Evolutionary conservation across 2,888 invertebrate species (phyloP).

Genomic region (Cosmorhoe ocellata): DNA sequence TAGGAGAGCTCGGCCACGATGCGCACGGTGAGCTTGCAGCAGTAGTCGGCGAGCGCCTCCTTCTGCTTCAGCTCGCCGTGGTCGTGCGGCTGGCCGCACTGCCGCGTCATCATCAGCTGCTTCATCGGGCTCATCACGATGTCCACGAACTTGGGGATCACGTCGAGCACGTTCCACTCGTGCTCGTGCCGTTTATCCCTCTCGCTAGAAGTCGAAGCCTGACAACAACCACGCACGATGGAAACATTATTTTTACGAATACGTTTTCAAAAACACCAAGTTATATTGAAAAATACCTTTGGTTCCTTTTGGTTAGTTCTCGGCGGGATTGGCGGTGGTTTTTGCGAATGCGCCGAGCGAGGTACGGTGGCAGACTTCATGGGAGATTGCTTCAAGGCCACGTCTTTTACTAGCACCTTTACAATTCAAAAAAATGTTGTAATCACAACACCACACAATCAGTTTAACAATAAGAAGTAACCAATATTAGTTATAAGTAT

Average conservation of each 20-base stretch:
- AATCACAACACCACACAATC: constrained; percentile 4
- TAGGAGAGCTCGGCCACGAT: constrained; percentile 92
- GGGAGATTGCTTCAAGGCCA: constrained; percentile 20
- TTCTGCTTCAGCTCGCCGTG: constrained; percentile 78
- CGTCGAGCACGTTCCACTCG: constrained; percentile 88
- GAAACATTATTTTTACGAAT: neutral
- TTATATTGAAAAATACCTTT: too few species aligned
- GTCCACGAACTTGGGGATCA: constrained; percentile 90
- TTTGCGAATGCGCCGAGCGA: constrained; percentile 59
- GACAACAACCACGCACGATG: neutral
- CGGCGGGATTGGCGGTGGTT: constrained; percentile 72
- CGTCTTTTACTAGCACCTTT: constrained; percentile 53
- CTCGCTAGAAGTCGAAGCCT: constrained; percentile 49
- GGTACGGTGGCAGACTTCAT: constrained; percentile 68
- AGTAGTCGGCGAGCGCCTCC: constrained; percentile 84
- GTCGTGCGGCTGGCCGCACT: constrained; percentile 70
- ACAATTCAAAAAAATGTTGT: constrained; percentile 2
- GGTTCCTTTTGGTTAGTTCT: constrained; percentile 55
- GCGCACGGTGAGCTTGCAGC: constrained; percentile 90
- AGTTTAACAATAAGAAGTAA: neutral
- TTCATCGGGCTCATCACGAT: constrained; percentile 91
- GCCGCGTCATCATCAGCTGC: constrained; percentile 74
- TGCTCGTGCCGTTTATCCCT: constrained; percentile 46
- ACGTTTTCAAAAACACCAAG: too few species aligned
- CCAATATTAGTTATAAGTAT: too few species aligned